These are phyloP conservation scores for Luidia sarsii DNA, from an alignment of 53 echinoderm and acorn worm genomes.

Conservation along the genomic window DNA sequence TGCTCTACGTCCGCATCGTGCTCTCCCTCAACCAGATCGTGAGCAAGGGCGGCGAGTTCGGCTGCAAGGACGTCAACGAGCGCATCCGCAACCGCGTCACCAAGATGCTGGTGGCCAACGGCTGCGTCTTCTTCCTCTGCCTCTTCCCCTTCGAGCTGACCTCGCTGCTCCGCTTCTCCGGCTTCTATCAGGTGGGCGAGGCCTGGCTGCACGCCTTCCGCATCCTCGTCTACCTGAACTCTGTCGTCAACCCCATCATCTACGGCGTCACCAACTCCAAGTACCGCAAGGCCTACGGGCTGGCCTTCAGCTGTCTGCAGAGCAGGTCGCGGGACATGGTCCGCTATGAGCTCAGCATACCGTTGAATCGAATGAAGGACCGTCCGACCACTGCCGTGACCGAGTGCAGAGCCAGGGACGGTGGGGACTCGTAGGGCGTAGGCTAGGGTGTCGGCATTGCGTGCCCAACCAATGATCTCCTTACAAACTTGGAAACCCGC, in stretches of 20 bases:
- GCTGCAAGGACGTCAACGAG: constrained; percentile 49
- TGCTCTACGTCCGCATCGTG: constrained; percentile 36
- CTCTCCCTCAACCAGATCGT: constrained; percentile 44
- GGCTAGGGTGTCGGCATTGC: too few relatives aligned
- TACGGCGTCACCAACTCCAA: constrained; percentile 53
- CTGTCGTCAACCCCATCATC: constrained; percentile 62
- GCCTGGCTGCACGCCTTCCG: constrained; percentile 25
- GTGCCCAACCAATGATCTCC: too few relatives aligned
- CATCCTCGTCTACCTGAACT: constrained; percentile 51
- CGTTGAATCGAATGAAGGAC: constrained; percentile 32
- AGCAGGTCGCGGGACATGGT: constrained; percentile 29
- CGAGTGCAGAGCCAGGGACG: constrained; percentile 30
- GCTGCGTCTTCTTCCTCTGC: constrained; percentile 42
- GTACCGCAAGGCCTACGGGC: constrained; percentile 45
- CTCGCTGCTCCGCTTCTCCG: constrained; percentile 10
- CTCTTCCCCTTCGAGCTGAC: constrained; percentile 44
- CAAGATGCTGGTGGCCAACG: constrained; percentile 47
- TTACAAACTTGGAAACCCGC: too few relatives aligned
- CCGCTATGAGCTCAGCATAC: constrained; percentile 27
- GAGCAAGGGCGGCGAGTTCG: constrained; percentile 35
- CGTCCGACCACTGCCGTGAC: constrained; percentile 29
- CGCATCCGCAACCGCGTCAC: constrained; percentile 47
- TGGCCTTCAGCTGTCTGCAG: constrained; percentile 30
- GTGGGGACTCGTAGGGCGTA: constrained; percentile 41
- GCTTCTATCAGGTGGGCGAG: not conserved